Conservation (phyloP, 2,888 invertebrate species). For the Anthoptus insignis region DNA sequence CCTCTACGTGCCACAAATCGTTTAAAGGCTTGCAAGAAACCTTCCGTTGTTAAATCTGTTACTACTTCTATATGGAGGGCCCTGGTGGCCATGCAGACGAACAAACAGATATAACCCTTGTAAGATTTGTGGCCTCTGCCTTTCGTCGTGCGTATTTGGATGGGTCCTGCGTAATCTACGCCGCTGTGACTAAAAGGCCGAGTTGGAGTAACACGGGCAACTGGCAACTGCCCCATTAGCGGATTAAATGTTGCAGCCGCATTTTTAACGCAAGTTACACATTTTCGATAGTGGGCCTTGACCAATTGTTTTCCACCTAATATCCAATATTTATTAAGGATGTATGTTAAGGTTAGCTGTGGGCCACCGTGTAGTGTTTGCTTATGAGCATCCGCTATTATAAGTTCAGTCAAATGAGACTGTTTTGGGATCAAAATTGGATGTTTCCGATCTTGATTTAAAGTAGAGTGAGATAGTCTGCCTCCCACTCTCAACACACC, state of each 20-base stretch:
- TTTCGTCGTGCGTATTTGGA: no score
- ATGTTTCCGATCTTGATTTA: constrained; percentile 7
- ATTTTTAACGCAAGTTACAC: neutral
- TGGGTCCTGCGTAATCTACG: no score
- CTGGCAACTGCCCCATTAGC: constrained; percentile 14
- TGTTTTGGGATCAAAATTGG: neutral
- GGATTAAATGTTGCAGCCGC: neutral
- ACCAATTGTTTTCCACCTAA: constrained; percentile 6
- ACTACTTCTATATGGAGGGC: constrained; percentile 36
- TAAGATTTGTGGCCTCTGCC: no score
- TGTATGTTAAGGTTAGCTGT: constrained; percentile 2
- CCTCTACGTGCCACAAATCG: constrained; percentile 33
- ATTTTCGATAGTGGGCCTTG: constrained; percentile 5
- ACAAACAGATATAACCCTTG: no score
- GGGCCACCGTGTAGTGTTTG: constrained; percentile 12
- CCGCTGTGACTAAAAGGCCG: no score
- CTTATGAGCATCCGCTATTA: constrained; percentile 1
- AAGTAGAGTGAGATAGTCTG: neutral
- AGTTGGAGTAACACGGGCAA: neutral
- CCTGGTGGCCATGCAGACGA: no score
- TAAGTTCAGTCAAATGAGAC: constrained; percentile 2
- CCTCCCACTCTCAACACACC: constrained; percentile 14
- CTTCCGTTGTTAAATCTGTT: constrained; percentile 29
- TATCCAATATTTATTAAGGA: constrained; percentile 14
- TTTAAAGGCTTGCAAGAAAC: constrained; percentile 34